Evolutionary conservation across 2,888 invertebrate species (phyloP), one percentile per base, ranked within the genome.

Genomic region (Exephanes ischioxanthus): DNA sequence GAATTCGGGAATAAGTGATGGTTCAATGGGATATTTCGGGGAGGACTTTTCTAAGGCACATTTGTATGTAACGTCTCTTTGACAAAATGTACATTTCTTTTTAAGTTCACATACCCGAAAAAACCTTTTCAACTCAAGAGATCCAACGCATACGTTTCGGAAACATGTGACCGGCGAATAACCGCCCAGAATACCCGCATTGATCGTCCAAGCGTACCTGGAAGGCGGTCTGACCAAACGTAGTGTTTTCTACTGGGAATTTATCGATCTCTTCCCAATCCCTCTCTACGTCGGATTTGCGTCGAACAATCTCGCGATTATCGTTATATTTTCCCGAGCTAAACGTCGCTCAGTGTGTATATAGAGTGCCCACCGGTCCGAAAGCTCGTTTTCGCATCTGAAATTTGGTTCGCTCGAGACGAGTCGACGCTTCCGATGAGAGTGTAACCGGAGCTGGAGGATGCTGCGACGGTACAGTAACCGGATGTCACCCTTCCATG

Each of bases 401-500:
- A 79, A 85, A 83, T 79, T 14, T 45, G 63, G 37, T 78, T 79
- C 55, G 53, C 51, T 45, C 51, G 22, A 19, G 37, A 41, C 37
- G 22, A 53, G 16, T 73, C 61, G 41, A 63, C 55, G 81, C n/a
- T 78, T 63, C 53, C 51, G 22, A 72, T 4, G 61, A 82, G 73
- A 78, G 75, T 79, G 82, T 85, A 82, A 85, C 79, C 55, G 66
- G 75, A 79, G 71, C 79, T 51, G 22, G 72, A 58, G 78, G 68
- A 73, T 73, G 41, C 67, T 63, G 53, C 51, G 73, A 68, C 48
- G 53, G 77, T 41, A 37, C 66, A 33, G 80, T 73, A 61, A 61
- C 84, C 86, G 80, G 83, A 84, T 84, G 82, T 82, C 83, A 82
- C 73, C 80, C 77, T 78, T 72, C 81, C 77, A 70, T 81, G 81